Conservation (phyloP, 2,888 invertebrate genomes). For the Lycaena phlaeas region DNA sequence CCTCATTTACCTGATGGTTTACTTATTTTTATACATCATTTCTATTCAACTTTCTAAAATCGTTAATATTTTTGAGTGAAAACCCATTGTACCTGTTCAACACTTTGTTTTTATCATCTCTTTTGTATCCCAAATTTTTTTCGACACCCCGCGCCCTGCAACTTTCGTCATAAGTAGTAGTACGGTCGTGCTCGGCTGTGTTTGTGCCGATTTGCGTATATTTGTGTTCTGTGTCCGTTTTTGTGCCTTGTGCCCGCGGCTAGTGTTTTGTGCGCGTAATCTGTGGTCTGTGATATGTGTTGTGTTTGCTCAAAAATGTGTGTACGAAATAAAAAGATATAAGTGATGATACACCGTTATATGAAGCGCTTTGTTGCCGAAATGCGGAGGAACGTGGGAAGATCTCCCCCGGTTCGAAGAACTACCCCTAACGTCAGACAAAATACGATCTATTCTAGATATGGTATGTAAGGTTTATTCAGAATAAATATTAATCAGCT, state of each 20-base stretch:
- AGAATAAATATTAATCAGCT: too few species aligned
- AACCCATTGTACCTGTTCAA: slow-evolving; percentile 5
- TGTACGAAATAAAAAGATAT: too few species aligned
- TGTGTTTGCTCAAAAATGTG: too few species aligned
- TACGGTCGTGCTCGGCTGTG: neutral
- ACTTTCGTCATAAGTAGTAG: slow-evolving; percentile 7
- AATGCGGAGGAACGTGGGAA: slow-evolving; percentile 1
- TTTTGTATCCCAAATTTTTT: slow-evolving; percentile 2
- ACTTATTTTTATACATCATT: slow-evolving; percentile 3
- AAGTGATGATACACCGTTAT: too few species aligned
- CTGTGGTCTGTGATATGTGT: too few species aligned
- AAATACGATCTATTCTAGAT: neutral
- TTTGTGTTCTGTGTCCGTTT: neutral
- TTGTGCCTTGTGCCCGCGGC: neutral
- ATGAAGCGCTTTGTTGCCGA: too few species aligned
- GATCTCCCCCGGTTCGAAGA: neutral
- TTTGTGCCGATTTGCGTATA: neutral
- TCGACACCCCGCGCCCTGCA: slow-evolving; percentile 3
- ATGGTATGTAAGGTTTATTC: too few species aligned
- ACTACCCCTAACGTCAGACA: neutral
- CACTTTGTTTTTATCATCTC: slow-evolving; percentile 5
- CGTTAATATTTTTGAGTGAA: slow-evolving; percentile 1
- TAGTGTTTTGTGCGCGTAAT: neutral
- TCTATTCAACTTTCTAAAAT: slow-evolving; percentile 2
- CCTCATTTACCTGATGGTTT: neutral